Evolutionary conservation across 1,140 invertebrate genomes (phyloP).

Genomic region (Pollicipes pollicipes): DNA sequence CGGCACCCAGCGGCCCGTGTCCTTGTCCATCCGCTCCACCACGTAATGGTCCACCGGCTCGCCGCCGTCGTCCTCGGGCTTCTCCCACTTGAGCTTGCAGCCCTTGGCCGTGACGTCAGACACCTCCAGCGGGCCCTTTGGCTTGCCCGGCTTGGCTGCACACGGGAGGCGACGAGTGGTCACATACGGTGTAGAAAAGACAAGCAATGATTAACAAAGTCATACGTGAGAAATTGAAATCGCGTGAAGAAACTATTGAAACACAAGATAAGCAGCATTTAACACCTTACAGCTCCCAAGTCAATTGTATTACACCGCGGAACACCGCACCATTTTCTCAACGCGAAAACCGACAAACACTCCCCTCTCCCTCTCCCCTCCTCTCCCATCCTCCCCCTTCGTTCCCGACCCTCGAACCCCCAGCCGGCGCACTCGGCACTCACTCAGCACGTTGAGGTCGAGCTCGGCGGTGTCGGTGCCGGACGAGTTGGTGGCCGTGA

Average conservation of each 20-base stretch:
- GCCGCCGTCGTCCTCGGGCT: slow-evolving; percentile 85
- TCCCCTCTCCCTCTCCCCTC: too few species aligned
- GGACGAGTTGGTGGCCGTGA: slow-evolving; percentile 81
- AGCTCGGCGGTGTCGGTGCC: slow-evolving; percentile 86
- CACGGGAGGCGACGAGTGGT: too few species aligned
- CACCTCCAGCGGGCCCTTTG: slow-evolving; percentile 58
- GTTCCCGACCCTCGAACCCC: background rate
- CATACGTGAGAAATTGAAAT: too few species aligned
- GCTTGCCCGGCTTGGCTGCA: slow-evolving; percentile 40
- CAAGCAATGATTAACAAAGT: too few species aligned
- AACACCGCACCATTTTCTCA: too few species aligned
- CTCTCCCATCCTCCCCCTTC: background rate
- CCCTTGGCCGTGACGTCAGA: slow-evolving; percentile 79
- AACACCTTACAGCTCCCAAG: too few species aligned
- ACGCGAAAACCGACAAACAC: too few species aligned
- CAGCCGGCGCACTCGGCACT: too few species aligned
- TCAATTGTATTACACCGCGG: too few species aligned
- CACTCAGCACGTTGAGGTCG: slow-evolving; percentile 71
- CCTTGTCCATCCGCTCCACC: slow-evolving; percentile 84
- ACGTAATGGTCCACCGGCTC: slow-evolving; percentile 83
- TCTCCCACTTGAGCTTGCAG: slow-evolving; percentile 83
- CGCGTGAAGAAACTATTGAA: too few species aligned
- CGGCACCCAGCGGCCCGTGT: slow-evolving; percentile 83
- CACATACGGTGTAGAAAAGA: too few species aligned
- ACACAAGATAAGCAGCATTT: too few species aligned